A percentile compares a stretch with the other conserved stretches of the same genome.
These are phyloP conservation scores for Dysidea cf. avara DNA, from an alignment of 37 sponge, comb jelly and placozoan genomes.

Conservation along the genomic window DNA sequence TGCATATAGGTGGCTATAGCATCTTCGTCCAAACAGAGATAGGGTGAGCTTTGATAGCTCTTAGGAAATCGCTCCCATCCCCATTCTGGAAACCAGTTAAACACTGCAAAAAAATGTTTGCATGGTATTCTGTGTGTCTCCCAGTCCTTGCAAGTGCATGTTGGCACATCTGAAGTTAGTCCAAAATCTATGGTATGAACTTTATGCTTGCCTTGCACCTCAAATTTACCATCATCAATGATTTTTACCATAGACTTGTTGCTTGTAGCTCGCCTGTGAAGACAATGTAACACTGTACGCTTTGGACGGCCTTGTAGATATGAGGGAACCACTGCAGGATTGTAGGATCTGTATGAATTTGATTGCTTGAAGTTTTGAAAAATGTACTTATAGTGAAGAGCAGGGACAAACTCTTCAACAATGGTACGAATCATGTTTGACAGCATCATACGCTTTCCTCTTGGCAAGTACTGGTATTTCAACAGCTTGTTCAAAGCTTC, in stretches of 20 bases:
- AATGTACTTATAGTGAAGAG: slow-evolving; percentile 17
- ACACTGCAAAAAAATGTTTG: not conserved
- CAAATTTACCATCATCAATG: not conserved
- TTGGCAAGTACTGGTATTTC: slow-evolving; percentile 7
- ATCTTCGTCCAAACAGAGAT: too few species aligned
- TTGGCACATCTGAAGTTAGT: not conserved
- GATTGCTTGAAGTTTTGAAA: slow-evolving; percentile 32
- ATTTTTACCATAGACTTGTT: not conserved
- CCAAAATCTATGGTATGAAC: not conserved
- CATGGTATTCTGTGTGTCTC: not conserved
- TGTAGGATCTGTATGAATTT: slow-evolving; percentile 5
- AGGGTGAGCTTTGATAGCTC: not conserved
- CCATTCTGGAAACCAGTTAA: not conserved
- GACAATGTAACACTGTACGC: not conserved
- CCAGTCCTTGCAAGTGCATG: slow-evolving; percentile 5
- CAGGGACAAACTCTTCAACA: not conserved
- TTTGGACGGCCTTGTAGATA: too few species aligned
- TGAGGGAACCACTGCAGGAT: slow-evolving; percentile 8
- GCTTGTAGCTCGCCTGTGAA: slow-evolving; percentile 9
- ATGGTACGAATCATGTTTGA: slow-evolving; percentile 1
- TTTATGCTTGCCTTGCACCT: not conserved
- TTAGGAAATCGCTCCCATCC: not conserved
- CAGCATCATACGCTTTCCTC: not conserved
- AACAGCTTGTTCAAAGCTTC: slow-evolving; percentile 11
- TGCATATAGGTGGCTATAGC: too few species aligned